Conservation (phyloP, 2,113 vertebrate genomes). For the Amia ocellicauda region DNA sequence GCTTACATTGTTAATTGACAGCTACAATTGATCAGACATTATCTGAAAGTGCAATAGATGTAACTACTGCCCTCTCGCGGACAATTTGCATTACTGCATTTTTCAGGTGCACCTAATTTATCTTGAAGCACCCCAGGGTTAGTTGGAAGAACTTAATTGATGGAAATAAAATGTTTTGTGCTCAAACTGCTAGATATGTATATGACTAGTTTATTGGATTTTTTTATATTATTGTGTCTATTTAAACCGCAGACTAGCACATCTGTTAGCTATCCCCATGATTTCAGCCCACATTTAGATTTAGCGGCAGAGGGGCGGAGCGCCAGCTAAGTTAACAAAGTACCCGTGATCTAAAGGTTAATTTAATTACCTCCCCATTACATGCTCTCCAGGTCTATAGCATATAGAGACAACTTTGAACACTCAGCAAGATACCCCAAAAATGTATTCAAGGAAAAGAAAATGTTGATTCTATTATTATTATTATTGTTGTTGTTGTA, state of each 20-base stretch:
- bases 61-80: background rate
- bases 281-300: background rate
- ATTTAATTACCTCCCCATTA: slow-evolving; percentile 1
- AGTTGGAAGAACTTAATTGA: no score
- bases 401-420: no score
- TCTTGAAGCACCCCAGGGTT: background rate
- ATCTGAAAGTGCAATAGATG: background rate
- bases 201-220: no score
- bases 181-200: background rate
- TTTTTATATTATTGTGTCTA: no score
- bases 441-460: no score
- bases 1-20: no score
- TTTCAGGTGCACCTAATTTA: background rate
- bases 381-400: background rate
- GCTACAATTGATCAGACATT: no score
- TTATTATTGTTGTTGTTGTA: no score
- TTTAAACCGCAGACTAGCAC: background rate
- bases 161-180: background rate
- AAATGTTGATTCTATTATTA: no score
- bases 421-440: no score
- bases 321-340: background rate
- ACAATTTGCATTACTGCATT: background rate
- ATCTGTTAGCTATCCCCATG: slow-evolving; percentile 1
- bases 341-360: background rate
- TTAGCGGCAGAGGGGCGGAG: background rate